Percentiles rank a stretch among this genome's conserved stretches.
phyloP scores from a whole-genome alignment of 2,113 vertebrate species.

The Bucco capensis region DNA sequence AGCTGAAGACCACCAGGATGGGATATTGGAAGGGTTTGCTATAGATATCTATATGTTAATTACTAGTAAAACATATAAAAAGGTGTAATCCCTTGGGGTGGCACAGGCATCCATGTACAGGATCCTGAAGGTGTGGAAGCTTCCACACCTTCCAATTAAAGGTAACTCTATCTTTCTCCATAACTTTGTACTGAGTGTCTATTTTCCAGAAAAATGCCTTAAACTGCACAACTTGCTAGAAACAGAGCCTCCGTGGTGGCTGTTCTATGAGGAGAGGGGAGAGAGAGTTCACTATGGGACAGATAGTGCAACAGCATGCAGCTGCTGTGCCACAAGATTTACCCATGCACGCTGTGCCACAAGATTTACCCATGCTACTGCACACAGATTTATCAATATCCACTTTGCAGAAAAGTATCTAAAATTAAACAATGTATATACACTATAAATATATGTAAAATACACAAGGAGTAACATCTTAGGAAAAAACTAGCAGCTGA shows the following conservation, averaged over 20 bases:
- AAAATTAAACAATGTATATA: not conserved
- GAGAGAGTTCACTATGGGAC: fast-evolving
- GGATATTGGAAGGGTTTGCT: too few species aligned
- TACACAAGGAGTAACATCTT: not conserved
- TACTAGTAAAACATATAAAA: too few species aligned
- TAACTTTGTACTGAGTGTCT: too few species aligned
- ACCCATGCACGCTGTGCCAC: not conserved
- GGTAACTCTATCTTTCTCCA: too few species aligned
- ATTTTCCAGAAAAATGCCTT: too few species aligned
- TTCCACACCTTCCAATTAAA: too few species aligned
- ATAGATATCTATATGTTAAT: too few species aligned
- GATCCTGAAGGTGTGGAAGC: too few species aligned
- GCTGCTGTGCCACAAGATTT: not conserved
- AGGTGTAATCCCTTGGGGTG: too few species aligned
- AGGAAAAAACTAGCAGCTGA: not conserved
- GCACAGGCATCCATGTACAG: too few species aligned
- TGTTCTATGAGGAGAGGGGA: not conserved
- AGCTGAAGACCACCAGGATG: too few species aligned
- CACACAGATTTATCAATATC: not conserved
- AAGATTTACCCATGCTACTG: not conserved
- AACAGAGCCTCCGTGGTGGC: not conserved
- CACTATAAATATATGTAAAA: not conserved
- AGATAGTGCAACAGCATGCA: not conserved
- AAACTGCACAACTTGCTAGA: not conserved
- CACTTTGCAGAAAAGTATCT: not conserved